phyloP scores from a whole-genome alignment of 2,797 vertebrate species.

The Micrastur ruficollis region DNA sequence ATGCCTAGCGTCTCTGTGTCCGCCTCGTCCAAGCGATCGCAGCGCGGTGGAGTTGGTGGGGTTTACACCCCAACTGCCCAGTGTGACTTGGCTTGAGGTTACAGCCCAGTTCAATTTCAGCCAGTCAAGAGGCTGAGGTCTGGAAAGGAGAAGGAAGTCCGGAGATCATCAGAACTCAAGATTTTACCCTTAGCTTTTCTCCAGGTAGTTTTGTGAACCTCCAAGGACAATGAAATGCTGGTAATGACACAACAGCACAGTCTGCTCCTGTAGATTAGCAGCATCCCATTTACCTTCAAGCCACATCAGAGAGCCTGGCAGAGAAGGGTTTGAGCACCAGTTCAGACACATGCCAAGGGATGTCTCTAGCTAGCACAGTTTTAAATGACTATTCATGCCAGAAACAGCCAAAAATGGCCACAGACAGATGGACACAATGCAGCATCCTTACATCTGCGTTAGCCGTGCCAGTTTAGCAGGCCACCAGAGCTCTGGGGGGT shows the following conservation, averaged over 20 bases:
- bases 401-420: neutral
- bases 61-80: neutral
- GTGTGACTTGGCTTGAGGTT: neutral
- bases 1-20: neutral
- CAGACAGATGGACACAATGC: neutral
- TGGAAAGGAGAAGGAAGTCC: neutral
- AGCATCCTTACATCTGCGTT: neutral
- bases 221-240: neutral
- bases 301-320: neutral
- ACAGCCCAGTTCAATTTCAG: neutral
- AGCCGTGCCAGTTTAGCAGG: neutral
- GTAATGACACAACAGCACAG: fast-evolving
- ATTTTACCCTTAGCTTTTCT: neutral
- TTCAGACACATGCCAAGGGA: neutral
- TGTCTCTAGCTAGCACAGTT: neutral
- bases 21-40: fast-evolving
- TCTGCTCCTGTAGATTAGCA: neutral
- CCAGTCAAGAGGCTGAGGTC: neutral
- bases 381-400: neutral
- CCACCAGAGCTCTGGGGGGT: neutral
- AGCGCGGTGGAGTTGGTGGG: neutral
- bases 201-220: neutral
- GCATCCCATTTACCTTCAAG: neutral
- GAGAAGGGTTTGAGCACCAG: neutral
- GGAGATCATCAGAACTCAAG: neutral